Evolutionary conservation across 2,113 vertebrate genomes (phyloP).

Genomic region (Agelaius phoeniceus): DNA sequence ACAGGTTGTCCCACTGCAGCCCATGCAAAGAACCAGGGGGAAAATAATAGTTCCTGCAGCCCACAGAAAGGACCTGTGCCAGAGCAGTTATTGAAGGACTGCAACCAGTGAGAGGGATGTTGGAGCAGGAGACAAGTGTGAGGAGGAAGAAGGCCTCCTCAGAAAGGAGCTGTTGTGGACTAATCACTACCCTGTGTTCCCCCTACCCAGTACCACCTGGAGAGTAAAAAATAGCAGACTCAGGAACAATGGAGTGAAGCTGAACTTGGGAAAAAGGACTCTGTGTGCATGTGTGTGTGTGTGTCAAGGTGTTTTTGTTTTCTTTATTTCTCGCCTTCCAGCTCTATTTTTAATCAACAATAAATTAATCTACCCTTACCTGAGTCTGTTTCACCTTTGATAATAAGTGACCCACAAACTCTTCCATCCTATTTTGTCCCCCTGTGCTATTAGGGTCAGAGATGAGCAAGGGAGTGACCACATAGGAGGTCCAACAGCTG

Average conservation of each 20-base stretch:
- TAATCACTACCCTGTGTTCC: rapidly evolving
- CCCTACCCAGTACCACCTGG: rapidly evolving
- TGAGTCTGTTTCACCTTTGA: neutral
- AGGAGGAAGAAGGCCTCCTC: neutral
- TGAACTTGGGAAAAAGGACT: neutral
- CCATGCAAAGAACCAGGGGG: no score
- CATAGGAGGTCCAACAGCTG: neutral
- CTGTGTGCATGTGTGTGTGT: no score
- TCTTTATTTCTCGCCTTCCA: neutral
- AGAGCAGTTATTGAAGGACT: neutral
- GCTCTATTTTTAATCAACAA: neutral
- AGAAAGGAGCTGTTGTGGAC: neutral
- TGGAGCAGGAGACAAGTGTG: neutral
- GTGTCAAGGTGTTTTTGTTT: neutral
- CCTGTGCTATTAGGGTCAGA: rapidly evolving
- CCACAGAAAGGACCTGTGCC: neutral
- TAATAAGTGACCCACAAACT: neutral
- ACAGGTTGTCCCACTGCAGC: neutral
- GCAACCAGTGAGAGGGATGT: rapidly evolving
- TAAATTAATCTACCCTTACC: neutral
- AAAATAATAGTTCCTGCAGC: neutral
- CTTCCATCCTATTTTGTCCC: neutral
- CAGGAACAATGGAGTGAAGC: neutral
- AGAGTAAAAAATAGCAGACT: neutral
- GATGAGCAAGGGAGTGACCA: neutral